phyloP scores from a whole-genome alignment of 2,797 vertebrate species.

The Anisognathus igniventris region DNA sequence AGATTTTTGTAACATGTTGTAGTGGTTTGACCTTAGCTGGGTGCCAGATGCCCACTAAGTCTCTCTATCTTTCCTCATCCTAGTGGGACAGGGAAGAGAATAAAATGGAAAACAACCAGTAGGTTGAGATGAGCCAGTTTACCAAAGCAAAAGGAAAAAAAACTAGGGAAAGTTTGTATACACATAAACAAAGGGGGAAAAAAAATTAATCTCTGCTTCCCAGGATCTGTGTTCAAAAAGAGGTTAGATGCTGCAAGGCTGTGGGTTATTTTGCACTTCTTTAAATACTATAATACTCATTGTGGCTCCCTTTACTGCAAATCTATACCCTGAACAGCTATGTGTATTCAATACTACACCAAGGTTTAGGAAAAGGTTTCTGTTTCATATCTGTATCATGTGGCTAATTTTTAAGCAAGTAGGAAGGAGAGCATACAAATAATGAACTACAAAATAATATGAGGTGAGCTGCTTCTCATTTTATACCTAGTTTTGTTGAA shows the following conservation, averaged over 20 bases:
- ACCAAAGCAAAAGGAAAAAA: neutral
- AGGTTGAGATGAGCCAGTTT: neutral
- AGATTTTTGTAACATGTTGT: neutral
- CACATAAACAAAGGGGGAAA: neutral
- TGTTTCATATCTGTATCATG: neutral
- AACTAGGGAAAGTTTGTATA: fast-evolving
- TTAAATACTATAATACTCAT: neutral
- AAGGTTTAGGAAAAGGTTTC: neutral
- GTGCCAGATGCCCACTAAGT: neutral
- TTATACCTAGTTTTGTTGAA: neutral
- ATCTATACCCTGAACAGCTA: too few relatives aligned
- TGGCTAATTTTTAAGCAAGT: neutral
- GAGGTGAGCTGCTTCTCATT: neutral
- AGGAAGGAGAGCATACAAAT: neutral
- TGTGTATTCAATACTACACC: neutral
- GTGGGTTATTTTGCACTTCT: neutral
- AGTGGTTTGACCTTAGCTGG: neutral
- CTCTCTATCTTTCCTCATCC: neutral
- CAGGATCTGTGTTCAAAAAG: neutral
- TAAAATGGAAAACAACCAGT: neutral
- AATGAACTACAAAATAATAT: neutral
- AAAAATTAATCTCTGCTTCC: neutral
- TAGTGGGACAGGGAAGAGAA: neutral
- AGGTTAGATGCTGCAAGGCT: neutral
- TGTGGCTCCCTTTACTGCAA: neutral